Evolutionary conservation across 2,888 invertebrate genomes (phyloP), one percentile per base, ranked within the genome.

Genomic region (Hybos culiciformis): DNA sequence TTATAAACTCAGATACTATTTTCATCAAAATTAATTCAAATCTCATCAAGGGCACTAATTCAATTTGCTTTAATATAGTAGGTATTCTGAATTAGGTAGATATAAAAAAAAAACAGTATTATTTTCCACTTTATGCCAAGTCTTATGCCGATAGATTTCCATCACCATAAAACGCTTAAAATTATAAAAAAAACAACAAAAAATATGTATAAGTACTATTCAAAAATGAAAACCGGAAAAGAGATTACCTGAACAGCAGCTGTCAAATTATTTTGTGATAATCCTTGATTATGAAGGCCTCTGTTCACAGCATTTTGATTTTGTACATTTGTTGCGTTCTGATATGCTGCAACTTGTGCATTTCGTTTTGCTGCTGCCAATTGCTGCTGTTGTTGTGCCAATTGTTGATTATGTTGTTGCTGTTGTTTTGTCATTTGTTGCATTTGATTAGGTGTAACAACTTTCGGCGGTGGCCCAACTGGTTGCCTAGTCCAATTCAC

Each of bases 401-500:
- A 63, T 46, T 58, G 51, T 51, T 44, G 64, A 50, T 59, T 66
- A 50, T 48, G 42, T 31, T 37, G 37, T 23, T 44, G 40, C n/a
- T 41, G 41, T 24, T 50, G 52, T 44, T 51, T 53, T 44, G 49
- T 53, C 48, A 51, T 66, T 50, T 62, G 68, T 51, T 49, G 45
- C 43, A 72, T 17, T 19, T 36, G 49, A 17, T 52, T 33, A 41
- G 53, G 53, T n/a, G n/a, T n/a, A n/a, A n/a, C n/a, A 8, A 62
- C 56, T 48, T 67, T 70, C 9, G 69, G 67, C 1, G 83, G 81
- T 8, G 84, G 83, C 31, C 78, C 79, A 1, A 78, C 73, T 1
- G 84, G 84, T 51, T 83, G 83, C 23, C 82, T 70, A 20, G 83
- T 84, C 84, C 84, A 84, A 52, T 83, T 82, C 1, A 82, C 81